phyloP scores from a whole-genome alignment of 2,113 vertebrate genomes.

The Tragelaphus buxtoni region DNA sequence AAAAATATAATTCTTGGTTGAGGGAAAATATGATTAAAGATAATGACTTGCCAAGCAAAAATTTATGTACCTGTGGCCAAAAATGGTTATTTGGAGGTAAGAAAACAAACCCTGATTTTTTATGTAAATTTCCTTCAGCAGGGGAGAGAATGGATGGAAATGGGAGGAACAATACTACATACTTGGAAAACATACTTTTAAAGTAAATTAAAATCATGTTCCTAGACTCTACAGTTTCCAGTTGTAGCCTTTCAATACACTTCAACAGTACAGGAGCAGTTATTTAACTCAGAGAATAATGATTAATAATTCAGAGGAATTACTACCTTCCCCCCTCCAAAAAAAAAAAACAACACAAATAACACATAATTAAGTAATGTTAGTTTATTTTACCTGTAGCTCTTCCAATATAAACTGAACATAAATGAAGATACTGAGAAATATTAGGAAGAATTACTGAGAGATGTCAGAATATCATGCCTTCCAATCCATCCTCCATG shows the following conservation, averaged over 20 bases:
- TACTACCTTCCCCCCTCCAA: not conserved
- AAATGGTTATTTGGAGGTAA: not conserved
- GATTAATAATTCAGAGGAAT: not conserved
- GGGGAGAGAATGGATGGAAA: not conserved
- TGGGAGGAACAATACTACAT: not conserved
- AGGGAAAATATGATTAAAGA: not conserved
- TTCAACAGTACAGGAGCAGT: not conserved
- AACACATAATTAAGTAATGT: not conserved
- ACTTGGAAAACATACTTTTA: not conserved
- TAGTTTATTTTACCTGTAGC: conserved; percentile 46
- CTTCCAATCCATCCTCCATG: conserved; percentile 98
- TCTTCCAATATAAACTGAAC: not conserved
- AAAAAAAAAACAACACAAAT: not conserved
- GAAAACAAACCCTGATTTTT: not conserved
- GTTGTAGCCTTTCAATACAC: not conserved
- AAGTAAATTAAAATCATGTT: not conserved
- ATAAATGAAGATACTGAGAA: not conserved
- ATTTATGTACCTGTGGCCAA: not conserved
- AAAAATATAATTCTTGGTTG: not conserved
- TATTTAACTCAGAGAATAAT: not conserved
- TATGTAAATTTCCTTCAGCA: not conserved
- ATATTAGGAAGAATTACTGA: not conserved
- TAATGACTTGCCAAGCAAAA: not conserved
- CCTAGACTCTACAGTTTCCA: not conserved
- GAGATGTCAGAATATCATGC: conserved; percentile 90